phyloP scores from a whole-genome alignment of 30 jellyfish, hydroid and myxozoan species.

The Aurelia sp. region DNA sequence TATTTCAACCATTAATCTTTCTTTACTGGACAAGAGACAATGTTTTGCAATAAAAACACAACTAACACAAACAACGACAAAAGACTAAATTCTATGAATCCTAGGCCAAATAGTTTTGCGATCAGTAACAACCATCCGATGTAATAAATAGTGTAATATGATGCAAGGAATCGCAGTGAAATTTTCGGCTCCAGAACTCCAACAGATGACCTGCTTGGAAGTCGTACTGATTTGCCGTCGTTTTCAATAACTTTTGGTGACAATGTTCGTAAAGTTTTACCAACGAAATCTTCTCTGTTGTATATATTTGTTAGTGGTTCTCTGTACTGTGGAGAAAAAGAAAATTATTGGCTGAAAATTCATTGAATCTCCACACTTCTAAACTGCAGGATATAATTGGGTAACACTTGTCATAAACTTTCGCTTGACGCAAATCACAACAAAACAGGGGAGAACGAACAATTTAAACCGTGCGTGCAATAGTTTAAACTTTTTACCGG shows the following conservation, averaged over 20 bases:
- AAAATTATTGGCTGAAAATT: neutral
- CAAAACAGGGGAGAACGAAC: no score
- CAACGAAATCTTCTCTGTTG: conserved; percentile 70
- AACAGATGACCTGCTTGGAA: conserved; percentile 27
- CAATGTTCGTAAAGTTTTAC: conserved; percentile 53
- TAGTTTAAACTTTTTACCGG: no score
- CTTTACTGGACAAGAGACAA: conserved; percentile 39
- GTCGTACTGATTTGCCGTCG: conserved; percentile 41
- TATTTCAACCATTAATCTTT: neutral
- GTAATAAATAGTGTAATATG: conserved; percentile 78
- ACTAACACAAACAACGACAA: conserved; percentile 22
- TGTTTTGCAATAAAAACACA: conserved; percentile 41
- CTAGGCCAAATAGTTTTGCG: conserved; percentile 57
- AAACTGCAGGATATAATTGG: no score
- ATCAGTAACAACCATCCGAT: conserved; percentile 59
- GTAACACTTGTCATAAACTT: no score
- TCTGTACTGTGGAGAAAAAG: conserved; percentile 34
- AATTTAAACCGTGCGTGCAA: no score
- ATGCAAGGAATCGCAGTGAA: conserved; percentile 80
- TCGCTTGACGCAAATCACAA: no score
- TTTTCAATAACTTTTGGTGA: conserved; percentile 47
- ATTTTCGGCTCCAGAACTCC: conserved; percentile 64
- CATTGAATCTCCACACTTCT: no score
- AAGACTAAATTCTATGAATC: conserved; percentile 6
- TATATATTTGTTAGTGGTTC: conserved; percentile 31